A percentile compares a stretch with the other conserved stretches of the same genome.
These are phyloP conservation scores for Pangasius djambal DNA, from an alignment of 2,797 vertebrate genomes.

Conservation along the genomic window DNA sequence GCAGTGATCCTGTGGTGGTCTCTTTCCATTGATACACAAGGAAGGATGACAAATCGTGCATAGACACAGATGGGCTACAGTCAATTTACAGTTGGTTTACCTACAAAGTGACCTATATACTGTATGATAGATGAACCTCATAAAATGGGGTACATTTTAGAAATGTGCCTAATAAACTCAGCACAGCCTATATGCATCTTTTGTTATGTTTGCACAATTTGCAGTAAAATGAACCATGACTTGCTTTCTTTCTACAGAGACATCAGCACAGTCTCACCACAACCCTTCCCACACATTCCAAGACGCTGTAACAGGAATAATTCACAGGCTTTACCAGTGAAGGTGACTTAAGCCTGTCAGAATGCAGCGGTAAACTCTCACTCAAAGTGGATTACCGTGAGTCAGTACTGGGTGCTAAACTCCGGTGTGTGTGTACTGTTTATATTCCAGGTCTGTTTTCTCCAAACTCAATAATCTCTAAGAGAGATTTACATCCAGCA, in stretches of 20 bases:
- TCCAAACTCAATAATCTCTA: conserved; percentile 50
- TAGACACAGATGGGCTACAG: neutral
- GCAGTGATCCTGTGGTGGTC: neutral
- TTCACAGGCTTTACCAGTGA: conserved; percentile 41
- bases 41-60: neutral
- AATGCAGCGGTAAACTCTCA: conserved; percentile 32
- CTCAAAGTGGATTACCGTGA: conserved; percentile 55
- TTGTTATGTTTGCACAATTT: neutral
- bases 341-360: conserved; percentile 47
- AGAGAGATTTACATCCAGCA: conserved; percentile 34
- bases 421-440: conserved; percentile 41
- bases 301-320: conserved; percentile 41
- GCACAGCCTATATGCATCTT: neutral
- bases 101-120: neutral
- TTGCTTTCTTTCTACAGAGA: neutral
- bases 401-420: conserved; percentile 19
- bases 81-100: neutral
- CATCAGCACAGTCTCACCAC: neutral
- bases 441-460: conserved; percentile 46
- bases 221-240: neutral
- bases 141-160: too few species aligned
- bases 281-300: conserved; percentile 13
- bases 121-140: neutral
- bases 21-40: neutral
- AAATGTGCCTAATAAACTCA: neutral